Conservation (phyloP, 2,113 vertebrate genomes). For the Bufo gargarizans region DNA sequence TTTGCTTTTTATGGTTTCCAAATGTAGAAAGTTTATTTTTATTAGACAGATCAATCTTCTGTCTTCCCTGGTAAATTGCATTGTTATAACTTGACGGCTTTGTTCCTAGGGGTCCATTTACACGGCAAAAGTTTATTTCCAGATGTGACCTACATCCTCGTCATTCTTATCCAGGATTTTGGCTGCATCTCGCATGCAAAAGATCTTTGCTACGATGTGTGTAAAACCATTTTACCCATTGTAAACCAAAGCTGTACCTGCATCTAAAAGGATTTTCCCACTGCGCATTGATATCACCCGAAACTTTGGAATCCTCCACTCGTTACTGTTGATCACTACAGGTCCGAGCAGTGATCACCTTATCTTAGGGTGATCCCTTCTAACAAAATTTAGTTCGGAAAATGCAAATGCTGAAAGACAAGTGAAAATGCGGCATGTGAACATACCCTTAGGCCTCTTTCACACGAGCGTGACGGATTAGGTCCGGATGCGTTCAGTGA, state of each 20-base stretch:
- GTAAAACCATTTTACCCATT: background rate
- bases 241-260: background rate
- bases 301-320: too few relatives aligned
- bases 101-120: background rate
- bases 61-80: background rate
- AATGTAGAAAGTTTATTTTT: background rate
- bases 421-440: too few relatives aligned
- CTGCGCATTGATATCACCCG: background rate
- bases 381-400: too few relatives aligned
- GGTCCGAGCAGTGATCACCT: too few relatives aligned
- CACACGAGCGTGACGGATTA: too few relatives aligned
- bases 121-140: background rate
- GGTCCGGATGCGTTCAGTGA: too few relatives aligned
- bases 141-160: background rate
- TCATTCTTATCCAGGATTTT: background rate
- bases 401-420: too few relatives aligned
- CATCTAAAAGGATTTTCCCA: background rate
- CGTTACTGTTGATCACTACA: too few relatives aligned
- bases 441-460: too few relatives aligned
- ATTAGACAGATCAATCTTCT: background rate
- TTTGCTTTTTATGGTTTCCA: background rate
- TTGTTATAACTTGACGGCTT: background rate
- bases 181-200: background rate
- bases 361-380: too few relatives aligned
- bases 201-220: background rate